Evolutionary conservation across 2,113 vertebrate genomes (phyloP), one percentile per base, ranked within the genome.

Genomic region (Neolamprologus hecqui): DNA sequence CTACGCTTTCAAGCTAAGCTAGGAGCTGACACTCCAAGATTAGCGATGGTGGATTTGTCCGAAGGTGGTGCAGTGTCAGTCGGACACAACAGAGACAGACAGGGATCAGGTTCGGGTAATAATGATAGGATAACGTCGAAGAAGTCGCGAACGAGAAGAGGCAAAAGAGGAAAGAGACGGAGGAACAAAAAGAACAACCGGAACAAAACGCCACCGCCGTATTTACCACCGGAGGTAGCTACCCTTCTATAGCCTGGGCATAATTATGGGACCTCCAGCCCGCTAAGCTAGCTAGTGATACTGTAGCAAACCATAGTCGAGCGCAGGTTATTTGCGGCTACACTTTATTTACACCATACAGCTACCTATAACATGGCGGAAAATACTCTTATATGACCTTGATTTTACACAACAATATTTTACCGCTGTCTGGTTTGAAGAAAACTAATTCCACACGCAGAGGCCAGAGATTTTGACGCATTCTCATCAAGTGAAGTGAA

Each of bases 161-260:
- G 96, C 89, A 96, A 96, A 54, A 96, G 97, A 88, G 95, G 96
- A 65, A 96, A 97, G 91, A 96, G 97, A 82, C 94, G 97, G 54
- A 42, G 95, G 63, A 95, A 90, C 45, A 96, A 96, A 83, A 96
- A 94, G 84, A 92, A 83, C 84, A 91, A 84, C 84, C 83, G 92
- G 79, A 94, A 84, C 91, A 97, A 87, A 88, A 88, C 89, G 26
- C 97, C 98, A 47, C 98, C 98, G 1, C 97, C 98, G 40, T 98
- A 97, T 92, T 94, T 99, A 68, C 98, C 98, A 1, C 98, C 98
- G 17, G 98, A 99, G 98, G 98, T 99, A 93, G 75, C 21, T 35
- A 35, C 63, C 19, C 9, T 14, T 13, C 14, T 6, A 15, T 33
- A 53, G 10, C 51, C 65, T n/a, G 5, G n/a, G 58, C 73, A 85